Evolutionary conservation across 2,797 vertebrate species (phyloP), one percentile per base, ranked within the genome.

Genomic region (Anisognathus igniventris): DNA sequence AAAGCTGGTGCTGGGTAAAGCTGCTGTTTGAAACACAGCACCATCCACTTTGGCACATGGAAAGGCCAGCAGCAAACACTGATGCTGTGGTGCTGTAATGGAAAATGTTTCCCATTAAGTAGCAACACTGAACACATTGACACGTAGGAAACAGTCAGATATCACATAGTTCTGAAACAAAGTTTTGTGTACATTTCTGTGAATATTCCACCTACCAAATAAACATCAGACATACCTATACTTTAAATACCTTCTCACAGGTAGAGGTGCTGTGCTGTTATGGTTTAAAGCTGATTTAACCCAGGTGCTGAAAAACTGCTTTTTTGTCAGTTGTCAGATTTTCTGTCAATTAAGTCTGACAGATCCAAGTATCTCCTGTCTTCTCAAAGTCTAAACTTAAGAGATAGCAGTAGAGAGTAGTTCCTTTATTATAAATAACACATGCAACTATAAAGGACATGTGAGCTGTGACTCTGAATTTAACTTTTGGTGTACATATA

Each of bases 401-500:
- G 28, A 80, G 42, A 65, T 54, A 31, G 21, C 27, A 56, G 35
- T 10, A 42, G 33, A 80, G 37, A 82, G 40, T 72, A 84, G 50
- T 85, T 86, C 14, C 15, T 72, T 65, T 60, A 45, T 87, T 82
- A 45, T 35, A 75, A 93, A 82, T 16, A 58, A 86, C 18, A 57
- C 0, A 0, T 2, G 1, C 24, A 68, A 1, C 24, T 79, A 40
- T 37, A 60, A 66, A 73, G 27, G 15, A 48, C 6, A 23, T 1
- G 1, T 48, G 64, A 96, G n/a, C 53, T 73, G 24, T 2, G 0
- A 44, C 45, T 72, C 24, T 1, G 3, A 76, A 71, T 89, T 87
- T 83, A 37, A 51, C 27, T 88, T 78, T 25, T 60, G 31, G 21
- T 95, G 25, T 65, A 74, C 54, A 67, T 44, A 56, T 8, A 39